Base-by-base conservation (phyloP, 1,140 invertebrate genomes). In the Galleria mellonella region DNA sequence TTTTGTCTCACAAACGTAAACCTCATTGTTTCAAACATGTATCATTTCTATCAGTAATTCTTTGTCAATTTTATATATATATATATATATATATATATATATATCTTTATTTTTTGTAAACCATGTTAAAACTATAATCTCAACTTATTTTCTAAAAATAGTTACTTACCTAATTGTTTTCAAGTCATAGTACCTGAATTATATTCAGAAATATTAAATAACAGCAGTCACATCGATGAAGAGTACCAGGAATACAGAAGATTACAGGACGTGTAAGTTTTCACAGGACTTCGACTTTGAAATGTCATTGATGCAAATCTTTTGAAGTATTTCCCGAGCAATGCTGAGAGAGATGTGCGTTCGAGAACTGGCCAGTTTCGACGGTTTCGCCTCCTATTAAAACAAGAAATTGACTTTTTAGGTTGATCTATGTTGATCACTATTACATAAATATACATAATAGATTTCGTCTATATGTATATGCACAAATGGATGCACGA, bases 261-360 rank as follows among this genome's bases (percentile, higher is more conserved):
- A 45, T 83, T 93, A 97, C 39, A 96, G 89, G 46, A 96, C 94
- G 72, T 96, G 94, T 38, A 97, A 87, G 79, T 97, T 96, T 81
- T 97, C 95, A 72, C 95, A 97, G 39, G 94, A 96, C 71, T 96
- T 96, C 10, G 94, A 96, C 86, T 95, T 96, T 32, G 90, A 92
- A 39, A 92, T 93, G 78, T 96, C 94, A 60, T 94, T 94, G 51
- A 95, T 89, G 70, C 94, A 95, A 58, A 97, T 93, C 75, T 95
- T 95, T 52, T 94, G 93, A 9, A 97, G 87, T 38, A 96, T 90
- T 57, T 94, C 93, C 44, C 92, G 87, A 3, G 93, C 92, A 51
- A 93, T 89, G 72, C 92, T 93, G 47, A 94, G 73, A 49, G 89
- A 93, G 36, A 94, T 88, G 49, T 92, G 93, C 0, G 93, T 94